These are phyloP conservation scores for Caenorhabditis inopinata DNA, from an alignment of 1,140 invertebrate genomes.

Conservation along the genomic window DNA sequence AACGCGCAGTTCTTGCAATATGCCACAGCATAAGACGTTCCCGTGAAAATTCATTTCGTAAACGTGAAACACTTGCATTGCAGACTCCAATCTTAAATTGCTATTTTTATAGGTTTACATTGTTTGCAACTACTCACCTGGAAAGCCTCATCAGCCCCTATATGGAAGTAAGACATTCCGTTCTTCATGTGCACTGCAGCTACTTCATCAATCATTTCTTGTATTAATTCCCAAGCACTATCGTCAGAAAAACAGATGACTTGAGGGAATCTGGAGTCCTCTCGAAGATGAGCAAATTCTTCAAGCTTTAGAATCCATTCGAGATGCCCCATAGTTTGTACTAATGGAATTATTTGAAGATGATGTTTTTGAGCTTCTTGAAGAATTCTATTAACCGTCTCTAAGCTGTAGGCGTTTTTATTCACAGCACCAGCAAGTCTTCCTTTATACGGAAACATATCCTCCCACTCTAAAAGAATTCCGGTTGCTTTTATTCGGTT, in stretches of 20 bases:
- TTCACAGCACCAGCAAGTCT: slow-evolving; percentile 74
- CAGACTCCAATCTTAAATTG: slow-evolving; percentile 62
- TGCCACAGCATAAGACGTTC: slow-evolving; percentile 63
- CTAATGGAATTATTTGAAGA: slow-evolving; percentile 82
- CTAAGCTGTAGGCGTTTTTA: slow-evolving; percentile 76
- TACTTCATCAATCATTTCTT: slow-evolving; percentile 71
- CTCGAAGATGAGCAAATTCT: slow-evolving; percentile 69
- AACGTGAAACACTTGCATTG: slow-evolving; percentile 54
- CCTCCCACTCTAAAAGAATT: slow-evolving; percentile 89
- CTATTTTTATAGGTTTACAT: too few species aligned
- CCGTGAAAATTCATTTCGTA: slow-evolving; percentile 51
- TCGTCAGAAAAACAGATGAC: slow-evolving; percentile 70
- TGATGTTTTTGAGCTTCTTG: slow-evolving; percentile 72
- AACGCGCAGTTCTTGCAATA: slow-evolving; percentile 56
- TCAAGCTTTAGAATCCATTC: slow-evolving; percentile 70
- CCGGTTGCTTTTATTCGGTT: slow-evolving; percentile 81
- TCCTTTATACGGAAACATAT: slow-evolving; percentile 89
- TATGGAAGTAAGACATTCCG: slow-evolving; percentile 67
- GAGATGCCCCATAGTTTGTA: slow-evolving; percentile 93
- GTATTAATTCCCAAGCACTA: slow-evolving; percentile 69
- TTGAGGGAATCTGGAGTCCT: slow-evolving; percentile 69
- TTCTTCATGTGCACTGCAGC: slow-evolving; percentile 67
- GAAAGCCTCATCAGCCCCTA: slow-evolving; percentile 70
- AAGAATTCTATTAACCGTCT: slow-evolving; percentile 69
- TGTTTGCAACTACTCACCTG: slow-evolving; percentile 43